Evolutionary conservation across 2,888 invertebrate genomes (phyloP).

Genomic region (Synergus japonicus): DNA sequence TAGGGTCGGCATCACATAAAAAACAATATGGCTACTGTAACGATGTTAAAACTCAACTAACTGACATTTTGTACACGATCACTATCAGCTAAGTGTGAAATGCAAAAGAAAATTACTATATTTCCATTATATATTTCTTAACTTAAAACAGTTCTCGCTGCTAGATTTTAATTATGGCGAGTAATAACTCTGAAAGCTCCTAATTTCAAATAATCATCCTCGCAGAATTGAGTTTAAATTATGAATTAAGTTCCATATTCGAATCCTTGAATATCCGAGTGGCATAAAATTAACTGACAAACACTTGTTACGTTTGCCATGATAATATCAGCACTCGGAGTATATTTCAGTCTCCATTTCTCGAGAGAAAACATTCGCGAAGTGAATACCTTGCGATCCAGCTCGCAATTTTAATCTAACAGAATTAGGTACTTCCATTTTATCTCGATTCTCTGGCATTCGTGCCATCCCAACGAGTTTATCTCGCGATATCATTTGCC

Average conservation of each 20-base stretch:
- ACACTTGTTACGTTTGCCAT: not conserved
- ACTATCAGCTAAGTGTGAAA: not conserved
- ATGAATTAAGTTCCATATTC: not conserved
- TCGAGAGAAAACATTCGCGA: not conserved
- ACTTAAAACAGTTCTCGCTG: not conserved
- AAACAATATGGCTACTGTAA: conserved; percentile 28
- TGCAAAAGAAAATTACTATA: not conserved
- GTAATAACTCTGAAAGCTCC: not conserved
- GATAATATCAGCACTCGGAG: not conserved
- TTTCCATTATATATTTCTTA: not conserved
- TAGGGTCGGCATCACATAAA: not conserved
- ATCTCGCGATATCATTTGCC: conserved; percentile 73
- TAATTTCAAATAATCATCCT: not conserved
- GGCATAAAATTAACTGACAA: conserved; percentile 6
- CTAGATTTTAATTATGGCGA: not conserved
- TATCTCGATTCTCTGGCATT: conserved; percentile 70
- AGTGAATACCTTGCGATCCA: conserved; percentile 47
- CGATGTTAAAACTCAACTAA: not conserved
- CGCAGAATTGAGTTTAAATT: not conserved
- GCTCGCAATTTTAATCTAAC: conserved; percentile 69
- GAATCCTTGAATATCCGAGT: not conserved
- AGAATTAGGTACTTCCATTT: conserved; percentile 70
- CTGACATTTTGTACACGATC: not conserved
- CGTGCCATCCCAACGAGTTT: conserved; percentile 74
- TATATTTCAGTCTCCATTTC: not conserved